Conservation (phyloP, 2,113 vertebrate species). For the Ammodytes marinus region DNA sequence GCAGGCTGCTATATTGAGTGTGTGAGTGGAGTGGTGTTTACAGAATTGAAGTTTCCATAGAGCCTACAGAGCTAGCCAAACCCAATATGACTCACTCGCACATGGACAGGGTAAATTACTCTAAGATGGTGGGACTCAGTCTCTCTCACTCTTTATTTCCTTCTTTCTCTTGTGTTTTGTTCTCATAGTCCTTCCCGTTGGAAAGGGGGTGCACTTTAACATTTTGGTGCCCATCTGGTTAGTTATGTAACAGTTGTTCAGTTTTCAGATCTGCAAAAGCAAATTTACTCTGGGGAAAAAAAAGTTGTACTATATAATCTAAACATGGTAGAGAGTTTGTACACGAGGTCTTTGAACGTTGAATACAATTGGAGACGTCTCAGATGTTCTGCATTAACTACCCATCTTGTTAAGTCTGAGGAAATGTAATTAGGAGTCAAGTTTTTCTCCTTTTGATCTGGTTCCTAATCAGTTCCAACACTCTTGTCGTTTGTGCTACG, state of each 20-base stretch:
- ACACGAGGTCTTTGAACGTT: neutral
- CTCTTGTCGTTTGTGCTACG: neutral
- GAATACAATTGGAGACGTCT: neutral
- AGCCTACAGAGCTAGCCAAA: conserved; percentile 51
- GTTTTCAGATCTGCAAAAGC: conserved; percentile 24
- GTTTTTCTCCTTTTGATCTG: conserved; percentile 18
- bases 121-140: conserved; percentile 68
- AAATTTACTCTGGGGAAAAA: neutral
- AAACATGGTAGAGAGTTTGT: conserved; percentile 24
- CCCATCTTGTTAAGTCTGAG: conserved; percentile 30
- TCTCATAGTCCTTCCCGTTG: conserved; percentile 27
- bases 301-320: conserved; percentile 17
- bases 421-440: neutral
- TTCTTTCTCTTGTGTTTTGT: neutral
- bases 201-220: conserved; percentile 2
- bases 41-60: conserved; percentile 80
- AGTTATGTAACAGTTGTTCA: conserved; percentile 60
- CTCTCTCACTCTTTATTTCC: neutral
- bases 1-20: conserved; percentile 23
- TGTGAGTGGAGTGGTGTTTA: conserved; percentile 32
- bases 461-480: neutral
- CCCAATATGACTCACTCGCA: conserved; percentile 73
- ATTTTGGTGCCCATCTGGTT: conserved; percentile 39
- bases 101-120: conserved; percentile 68
- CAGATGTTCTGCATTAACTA: conserved; percentile 56